phyloP scores from a whole-genome alignment of 2,113 vertebrate genomes.

The Orcinus orca region DNA sequence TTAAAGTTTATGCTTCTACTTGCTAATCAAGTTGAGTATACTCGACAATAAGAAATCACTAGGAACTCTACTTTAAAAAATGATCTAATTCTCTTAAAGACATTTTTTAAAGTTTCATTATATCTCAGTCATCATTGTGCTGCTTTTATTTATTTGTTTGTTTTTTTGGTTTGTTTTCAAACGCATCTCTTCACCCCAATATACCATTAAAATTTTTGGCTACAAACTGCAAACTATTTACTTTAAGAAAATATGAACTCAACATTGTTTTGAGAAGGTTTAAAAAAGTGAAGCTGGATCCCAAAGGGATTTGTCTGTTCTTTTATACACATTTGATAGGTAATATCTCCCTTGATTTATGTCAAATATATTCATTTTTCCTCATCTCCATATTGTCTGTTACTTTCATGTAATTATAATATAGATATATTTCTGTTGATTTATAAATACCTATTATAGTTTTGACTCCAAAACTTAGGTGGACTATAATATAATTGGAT shows the following conservation, averaged over 20 bases:
- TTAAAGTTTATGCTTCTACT: not conserved
- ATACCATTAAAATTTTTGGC: not conserved
- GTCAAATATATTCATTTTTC: constrained; percentile 43
- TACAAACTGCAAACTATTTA: not conserved
- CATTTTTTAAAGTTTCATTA: not conserved
- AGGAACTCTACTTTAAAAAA: not conserved
- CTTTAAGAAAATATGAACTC: not conserved
- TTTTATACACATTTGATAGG: constrained; percentile 33
- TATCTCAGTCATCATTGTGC: not conserved
- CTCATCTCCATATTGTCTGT: constrained; percentile 29
- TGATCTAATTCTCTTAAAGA: not conserved
- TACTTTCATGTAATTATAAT: constrained; percentile 29
- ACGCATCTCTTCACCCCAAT: not conserved
- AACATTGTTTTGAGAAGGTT: not conserved
- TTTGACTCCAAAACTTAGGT: constrained; percentile 22
- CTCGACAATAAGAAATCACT: not conserved
- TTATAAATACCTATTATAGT: constrained; percentile 44
- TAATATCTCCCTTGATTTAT: not conserved
- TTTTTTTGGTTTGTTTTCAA: not conserved
- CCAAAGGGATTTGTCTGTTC: not conserved
- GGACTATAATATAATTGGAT: constrained; percentile 61
- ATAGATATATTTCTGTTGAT: constrained; percentile 56
- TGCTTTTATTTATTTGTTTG: not conserved
- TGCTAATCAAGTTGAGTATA: not conserved
- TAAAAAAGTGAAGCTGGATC: not conserved